Conservation (phyloP, 2,113 vertebrate genomes). For the Carlito syrichta region DNA sequence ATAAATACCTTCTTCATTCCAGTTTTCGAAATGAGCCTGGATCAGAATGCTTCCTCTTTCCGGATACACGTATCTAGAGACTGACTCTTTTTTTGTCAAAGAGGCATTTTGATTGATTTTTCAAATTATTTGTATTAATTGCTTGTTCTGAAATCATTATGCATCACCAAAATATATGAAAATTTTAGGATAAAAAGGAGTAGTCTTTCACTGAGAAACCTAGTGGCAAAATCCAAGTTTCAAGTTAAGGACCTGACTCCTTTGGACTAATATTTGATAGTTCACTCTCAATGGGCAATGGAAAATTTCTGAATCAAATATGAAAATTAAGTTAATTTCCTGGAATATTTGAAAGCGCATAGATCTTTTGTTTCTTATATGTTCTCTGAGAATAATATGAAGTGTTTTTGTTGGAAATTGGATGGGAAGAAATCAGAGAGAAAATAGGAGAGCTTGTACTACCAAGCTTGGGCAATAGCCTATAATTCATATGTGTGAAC, state of each 20-base stretch:
- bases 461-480: not conserved
- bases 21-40: not conserved
- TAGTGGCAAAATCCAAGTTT: not conserved
- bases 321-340: not conserved
- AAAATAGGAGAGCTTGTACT: accelerated
- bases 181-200: not conserved
- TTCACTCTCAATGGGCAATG: not conserved
- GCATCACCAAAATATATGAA: not conserved
- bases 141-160: not conserved
- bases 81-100: accelerated
- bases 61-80: not conserved
- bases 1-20: not conserved
- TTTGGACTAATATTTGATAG: not conserved
- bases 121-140: not conserved
- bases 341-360: not conserved
- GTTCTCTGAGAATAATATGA: not conserved
- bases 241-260: not conserved
- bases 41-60: not conserved
- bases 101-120: not conserved
- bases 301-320: not conserved
- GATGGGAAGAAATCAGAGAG: not conserved
- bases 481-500: not conserved
- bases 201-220: not conserved
- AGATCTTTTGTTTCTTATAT: not conserved
- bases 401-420: not conserved